Evolutionary conservation across 2,888 invertebrate genomes (phyloP).

Genomic region (Trichopoda pennipes): DNA sequence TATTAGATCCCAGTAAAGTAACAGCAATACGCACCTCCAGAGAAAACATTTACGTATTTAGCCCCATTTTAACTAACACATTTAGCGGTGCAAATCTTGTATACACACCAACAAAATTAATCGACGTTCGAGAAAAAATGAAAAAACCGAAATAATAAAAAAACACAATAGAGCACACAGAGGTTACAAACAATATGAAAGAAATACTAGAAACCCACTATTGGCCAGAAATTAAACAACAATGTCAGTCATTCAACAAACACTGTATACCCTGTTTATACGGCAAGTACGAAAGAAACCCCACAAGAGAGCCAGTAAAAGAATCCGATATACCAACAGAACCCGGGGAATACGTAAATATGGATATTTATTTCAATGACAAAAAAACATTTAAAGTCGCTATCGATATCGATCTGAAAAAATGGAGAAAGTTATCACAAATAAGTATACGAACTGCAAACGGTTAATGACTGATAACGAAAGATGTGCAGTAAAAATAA

Average conservation of each 20-base stretch:
- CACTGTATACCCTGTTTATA: conserved; percentile 14
- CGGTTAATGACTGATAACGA: too few species aligned
- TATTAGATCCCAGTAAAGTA: too few species aligned
- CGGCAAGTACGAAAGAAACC: not conserved
- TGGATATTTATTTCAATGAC: too few species aligned
- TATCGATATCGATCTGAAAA: too few species aligned
- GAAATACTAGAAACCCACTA: conserved; percentile 33
- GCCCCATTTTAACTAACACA: too few species aligned
- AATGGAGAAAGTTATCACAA: conserved; percentile 35
- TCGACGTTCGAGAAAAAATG: not conserved
- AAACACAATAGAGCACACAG: conserved; percentile 14
- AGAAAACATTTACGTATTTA: too few species aligned
- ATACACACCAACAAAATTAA: conserved; percentile 8
- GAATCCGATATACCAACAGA: too few species aligned
- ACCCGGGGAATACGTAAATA: too few species aligned
- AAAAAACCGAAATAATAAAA: too few species aligned
- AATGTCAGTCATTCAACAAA: conserved; percentile 28
- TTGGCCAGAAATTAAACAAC: conserved; percentile 18
- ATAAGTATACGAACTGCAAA: conserved; percentile 2
- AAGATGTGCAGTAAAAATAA: conserved; percentile 9
- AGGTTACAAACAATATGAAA: conserved; percentile 9
- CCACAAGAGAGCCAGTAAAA: too few species aligned
- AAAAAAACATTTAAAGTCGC: conserved; percentile 14
- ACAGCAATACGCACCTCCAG: too few species aligned
- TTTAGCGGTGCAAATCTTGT: not conserved